These are phyloP conservation scores for Dynastes tityus DNA, from an alignment of 2,888 invertebrate genomes.

Conservation along the genomic window DNA sequence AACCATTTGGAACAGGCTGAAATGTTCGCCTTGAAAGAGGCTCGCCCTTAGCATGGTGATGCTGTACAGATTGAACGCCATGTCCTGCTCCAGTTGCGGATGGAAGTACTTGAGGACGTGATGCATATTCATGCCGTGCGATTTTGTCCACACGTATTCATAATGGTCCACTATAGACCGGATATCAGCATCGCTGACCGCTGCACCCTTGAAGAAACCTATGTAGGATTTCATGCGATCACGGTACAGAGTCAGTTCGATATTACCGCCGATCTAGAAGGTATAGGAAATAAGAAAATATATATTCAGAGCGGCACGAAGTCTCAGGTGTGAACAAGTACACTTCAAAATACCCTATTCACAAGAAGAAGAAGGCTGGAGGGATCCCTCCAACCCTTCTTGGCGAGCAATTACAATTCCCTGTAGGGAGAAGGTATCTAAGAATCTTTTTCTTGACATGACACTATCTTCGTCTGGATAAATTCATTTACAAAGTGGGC, in stretches of 20 bases:
- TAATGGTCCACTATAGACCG: constrained; percentile 56
- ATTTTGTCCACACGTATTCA: constrained; percentile 57
- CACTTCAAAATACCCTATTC: too few relatives aligned
- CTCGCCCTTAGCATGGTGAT: constrained; percentile 48
- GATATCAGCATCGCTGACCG: constrained; percentile 54
- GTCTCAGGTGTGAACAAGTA: too few relatives aligned
- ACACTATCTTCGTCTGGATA: too few relatives aligned
- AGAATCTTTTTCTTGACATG: too few relatives aligned
- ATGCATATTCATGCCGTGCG: constrained; percentile 53
- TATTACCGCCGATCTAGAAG: constrained; percentile 57
- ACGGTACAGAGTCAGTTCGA: constrained; percentile 55
- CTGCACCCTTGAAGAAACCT: constrained; percentile 55
- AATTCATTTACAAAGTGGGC: too few relatives aligned
- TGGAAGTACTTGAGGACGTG: constrained; percentile 50
- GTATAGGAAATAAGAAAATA: not conserved
- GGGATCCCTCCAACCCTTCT: too few relatives aligned
- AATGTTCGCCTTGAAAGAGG: constrained; percentile 42
- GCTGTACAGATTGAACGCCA: constrained; percentile 44
- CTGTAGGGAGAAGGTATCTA: too few relatives aligned
- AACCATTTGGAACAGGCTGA: constrained; percentile 52
- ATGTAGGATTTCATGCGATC: constrained; percentile 56
- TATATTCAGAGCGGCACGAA: too few relatives aligned
- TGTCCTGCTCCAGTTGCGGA: constrained; percentile 50
- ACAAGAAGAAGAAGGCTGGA: too few relatives aligned
- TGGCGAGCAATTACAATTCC: too few relatives aligned